Evolutionary conservation across 2,888 invertebrate species (phyloP).

Genomic region (Eumacrocentrus americanus): DNA sequence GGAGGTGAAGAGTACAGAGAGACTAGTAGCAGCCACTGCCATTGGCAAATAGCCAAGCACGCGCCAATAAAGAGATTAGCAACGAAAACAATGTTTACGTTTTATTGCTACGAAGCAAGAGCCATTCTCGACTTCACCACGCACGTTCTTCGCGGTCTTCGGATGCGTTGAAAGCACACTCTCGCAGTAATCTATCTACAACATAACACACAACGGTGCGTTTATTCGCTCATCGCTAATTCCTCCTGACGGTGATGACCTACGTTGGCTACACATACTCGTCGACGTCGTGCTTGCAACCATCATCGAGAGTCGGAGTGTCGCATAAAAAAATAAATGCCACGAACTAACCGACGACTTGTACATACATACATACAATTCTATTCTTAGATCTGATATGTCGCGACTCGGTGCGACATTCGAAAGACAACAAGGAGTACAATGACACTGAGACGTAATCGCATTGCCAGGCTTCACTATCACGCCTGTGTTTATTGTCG

Average conservation of each 20-base stretch:
- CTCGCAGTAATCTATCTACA: too few species aligned
- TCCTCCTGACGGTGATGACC: neutral
- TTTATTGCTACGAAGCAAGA: conserved; percentile 32
- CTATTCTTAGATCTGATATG: conserved; percentile 2
- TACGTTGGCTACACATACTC: neutral
- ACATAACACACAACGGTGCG: too few species aligned
- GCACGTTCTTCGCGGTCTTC: conserved; percentile 10
- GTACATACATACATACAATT: too few species aligned
- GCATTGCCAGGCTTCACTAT: conserved; percentile 9
- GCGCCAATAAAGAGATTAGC: conserved; percentile 58
- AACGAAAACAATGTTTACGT: conserved; percentile 51
- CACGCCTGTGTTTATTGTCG: neutral
- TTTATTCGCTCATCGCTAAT: neutral
- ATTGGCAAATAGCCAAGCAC: conserved; percentile 50
- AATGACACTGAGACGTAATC: conserved; percentile 15
- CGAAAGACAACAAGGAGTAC: conserved; percentile 14
- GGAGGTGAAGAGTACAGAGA: conserved; percentile 1
- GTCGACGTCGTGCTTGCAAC: neutral
- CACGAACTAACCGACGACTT: too few species aligned
- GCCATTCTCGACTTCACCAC: conserved; percentile 3
- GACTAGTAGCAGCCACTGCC: conserved; percentile 21
- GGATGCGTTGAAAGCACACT: conserved; percentile 16
- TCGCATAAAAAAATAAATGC: neutral
- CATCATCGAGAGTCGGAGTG: neutral
- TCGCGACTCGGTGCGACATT: conserved; percentile 1